Base-by-base conservation (phyloP, 1,140 invertebrate genomes). In the Zaprionus africanus region DNA sequence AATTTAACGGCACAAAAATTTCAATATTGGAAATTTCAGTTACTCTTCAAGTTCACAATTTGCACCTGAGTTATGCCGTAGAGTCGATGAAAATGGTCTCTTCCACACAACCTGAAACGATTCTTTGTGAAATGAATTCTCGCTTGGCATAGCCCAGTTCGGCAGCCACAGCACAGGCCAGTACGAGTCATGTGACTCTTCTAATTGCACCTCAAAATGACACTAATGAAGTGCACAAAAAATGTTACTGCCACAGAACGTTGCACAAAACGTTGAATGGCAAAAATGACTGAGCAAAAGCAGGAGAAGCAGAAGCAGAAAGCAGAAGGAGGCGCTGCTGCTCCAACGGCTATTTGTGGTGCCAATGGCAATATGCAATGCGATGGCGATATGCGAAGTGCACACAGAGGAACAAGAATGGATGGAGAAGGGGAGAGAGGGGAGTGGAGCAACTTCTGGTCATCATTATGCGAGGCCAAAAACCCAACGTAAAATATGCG, bases 391-490 rank as follows among this genome's bases (percentile, higher is more conserved):
- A 82, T 77, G 84, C 65, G 74, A 88, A 88, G 65, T 59, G 77
- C 79, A 87, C 71, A 66, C 82, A 78, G 70, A 28, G 62, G 67
- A 28, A 63, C 43, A 7, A 28, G 15, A 15, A 12, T n/a, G 13
- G 2, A 68, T 38, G 13, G n/a, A 34, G 31, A n/a, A 41, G 13
- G 34, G 51, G 53, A 9, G n/a, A 34, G 31, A n/a, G 34, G 13
- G 34, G 51, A 41, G 5, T 24, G 51, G n/a, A 7, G 22, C 66
- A 73, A 72, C 65, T 66, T 46, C 65, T 51, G 78, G 74, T 71
- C 84, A 84, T 90, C 81, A 88, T 88, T 88, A 88, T 90, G 84
- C 75, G 74, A 73, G 69, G 66, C 53, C 67, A 56, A 63, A 76
- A 63, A 54, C 54, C 53, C 56, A 66, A 67, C 62, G 60, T 62